These are phyloP conservation scores for Lucinisca nassula DNA, from an alignment of 2,888 invertebrate species.

Conservation along the genomic window DNA sequence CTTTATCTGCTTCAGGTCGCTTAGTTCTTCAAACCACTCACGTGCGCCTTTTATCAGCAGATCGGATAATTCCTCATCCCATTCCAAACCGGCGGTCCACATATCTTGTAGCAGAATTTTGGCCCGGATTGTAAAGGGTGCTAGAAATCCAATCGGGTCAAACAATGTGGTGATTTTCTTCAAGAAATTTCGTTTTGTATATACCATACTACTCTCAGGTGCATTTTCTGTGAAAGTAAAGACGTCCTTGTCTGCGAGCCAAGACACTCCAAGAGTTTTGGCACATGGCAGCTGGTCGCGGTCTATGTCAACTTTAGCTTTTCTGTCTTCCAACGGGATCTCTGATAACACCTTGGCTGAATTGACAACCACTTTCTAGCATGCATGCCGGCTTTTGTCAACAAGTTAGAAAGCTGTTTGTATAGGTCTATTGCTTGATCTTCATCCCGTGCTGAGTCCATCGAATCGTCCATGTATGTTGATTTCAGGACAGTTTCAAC, in stretches of 20 bases:
- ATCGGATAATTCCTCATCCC: constrained; percentile 74
- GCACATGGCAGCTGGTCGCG: background rate
- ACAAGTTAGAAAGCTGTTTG: constrained; percentile 2
- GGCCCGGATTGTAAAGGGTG: constrained; percentile 69
- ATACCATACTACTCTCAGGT: background rate
- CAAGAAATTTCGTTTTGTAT: constrained; percentile 75
- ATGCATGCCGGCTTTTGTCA: background rate
- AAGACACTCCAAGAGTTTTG: constrained; percentile 19
- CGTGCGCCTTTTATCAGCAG: constrained; percentile 13
- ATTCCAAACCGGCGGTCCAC: constrained; percentile 74
- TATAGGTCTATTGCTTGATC: constrained; percentile 18
- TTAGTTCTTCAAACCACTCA: constrained; percentile 59
- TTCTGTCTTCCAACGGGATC: background rate
- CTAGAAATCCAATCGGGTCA: constrained; percentile 82
- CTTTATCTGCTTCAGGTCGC: constrained; percentile 20
- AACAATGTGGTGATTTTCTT: constrained; percentile 75
- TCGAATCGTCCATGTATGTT: constrained; percentile 43
- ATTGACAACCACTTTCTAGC: constrained; percentile 3
- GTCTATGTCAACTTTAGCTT: background rate
- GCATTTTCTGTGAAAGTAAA: constrained; percentile 11
- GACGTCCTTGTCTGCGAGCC: constrained; percentile 14
- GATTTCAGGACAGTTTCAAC: constrained; percentile 40
- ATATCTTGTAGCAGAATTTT: constrained; percentile 78
- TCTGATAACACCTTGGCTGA: constrained; percentile 6
- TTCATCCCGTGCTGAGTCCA: constrained; percentile 23